A percentile compares a stretch with the other conserved stretches of the same genome.
phyloP scores from a whole-genome alignment of 2,888 invertebrate genomes.

The Lissocephala sabroskyi region DNA sequence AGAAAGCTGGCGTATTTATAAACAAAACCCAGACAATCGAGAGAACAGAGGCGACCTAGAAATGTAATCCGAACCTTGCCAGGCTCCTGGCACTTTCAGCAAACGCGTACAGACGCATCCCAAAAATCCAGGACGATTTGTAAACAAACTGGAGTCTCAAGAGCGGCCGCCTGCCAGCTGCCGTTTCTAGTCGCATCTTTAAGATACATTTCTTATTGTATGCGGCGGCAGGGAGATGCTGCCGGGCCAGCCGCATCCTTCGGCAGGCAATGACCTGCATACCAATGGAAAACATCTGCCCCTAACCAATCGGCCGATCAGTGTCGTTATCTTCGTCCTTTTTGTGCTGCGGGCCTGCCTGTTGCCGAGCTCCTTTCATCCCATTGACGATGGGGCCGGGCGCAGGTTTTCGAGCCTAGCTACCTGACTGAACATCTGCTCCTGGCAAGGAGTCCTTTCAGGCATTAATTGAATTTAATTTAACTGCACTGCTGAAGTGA shows the following conservation, averaged over 20 bases:
- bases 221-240: constrained; percentile 16
- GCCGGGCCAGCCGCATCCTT: constrained; percentile 53
- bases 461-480: constrained; percentile 59
- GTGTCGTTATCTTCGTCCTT: constrained; percentile 20
- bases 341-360: constrained; percentile 20
- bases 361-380: constrained; percentile 19
- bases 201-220: constrained; percentile 44
- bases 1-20: no score
- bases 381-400: constrained; percentile 30
- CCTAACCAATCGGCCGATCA: constrained; percentile 30
- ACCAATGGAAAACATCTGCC: constrained; percentile 54
- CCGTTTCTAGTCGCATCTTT: constrained; percentile 30
- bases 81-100: constrained; percentile 8
- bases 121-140: no score
- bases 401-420: constrained; percentile 36
- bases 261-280: constrained; percentile 51
- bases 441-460: constrained; percentile 32
- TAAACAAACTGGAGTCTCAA: constrained; percentile 9
- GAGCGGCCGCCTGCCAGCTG: constrained; percentile 36
- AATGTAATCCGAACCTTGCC: no score
- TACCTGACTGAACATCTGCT: constrained; percentile 43
- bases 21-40: no score
- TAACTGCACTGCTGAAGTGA: constrained; percentile 28
- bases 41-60: no score
- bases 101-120: background rate